Evolutionary conservation across 2,797 vertebrate genomes (phyloP).

Genomic region (Masticophis lateralis): DNA sequence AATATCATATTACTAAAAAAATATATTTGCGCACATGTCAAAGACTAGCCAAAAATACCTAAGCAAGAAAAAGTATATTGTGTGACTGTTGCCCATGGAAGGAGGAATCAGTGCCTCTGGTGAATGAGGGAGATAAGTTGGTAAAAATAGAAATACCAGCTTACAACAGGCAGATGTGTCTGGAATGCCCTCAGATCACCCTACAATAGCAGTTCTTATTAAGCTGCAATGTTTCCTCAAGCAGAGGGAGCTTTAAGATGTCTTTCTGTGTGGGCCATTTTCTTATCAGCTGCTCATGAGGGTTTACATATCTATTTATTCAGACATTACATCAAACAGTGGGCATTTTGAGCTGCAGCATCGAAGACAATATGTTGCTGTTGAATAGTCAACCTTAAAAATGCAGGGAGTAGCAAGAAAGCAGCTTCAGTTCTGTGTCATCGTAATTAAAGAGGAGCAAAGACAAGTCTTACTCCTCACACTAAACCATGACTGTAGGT

Average conservation of each 20-base stretch:
- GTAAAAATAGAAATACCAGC: conserved; percentile 57
- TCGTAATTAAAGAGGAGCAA: neutral
- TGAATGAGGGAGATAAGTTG: conserved; percentile 9
- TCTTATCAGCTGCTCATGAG: neutral
- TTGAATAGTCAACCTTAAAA: neutral
- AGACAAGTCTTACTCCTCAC: neutral
- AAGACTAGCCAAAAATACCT: neutral
- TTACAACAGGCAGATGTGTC: conserved; percentile 53
- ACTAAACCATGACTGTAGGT: neutral
- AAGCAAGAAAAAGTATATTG: neutral
- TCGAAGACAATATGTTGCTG: neutral
- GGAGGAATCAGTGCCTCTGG: neutral
- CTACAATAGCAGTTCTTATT: conserved; percentile 32
- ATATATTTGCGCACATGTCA: no score
- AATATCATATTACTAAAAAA: neutral
- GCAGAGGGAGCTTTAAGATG: conserved; percentile 7
- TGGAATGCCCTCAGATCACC: conserved; percentile 57
- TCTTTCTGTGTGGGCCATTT: neutral
- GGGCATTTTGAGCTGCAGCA: neutral
- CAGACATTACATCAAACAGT: neutral
- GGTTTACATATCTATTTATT: neutral
- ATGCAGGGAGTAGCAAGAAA: neutral
- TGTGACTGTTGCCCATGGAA: conserved; percentile 13
- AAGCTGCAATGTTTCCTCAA: conserved; percentile 35
- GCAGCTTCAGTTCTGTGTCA: neutral